Percentiles rank a stretch among this genome's conserved stretches.
phyloP scores from a whole-genome alignment of 2,888 invertebrate species.

The Cerastoderma edule region DNA sequence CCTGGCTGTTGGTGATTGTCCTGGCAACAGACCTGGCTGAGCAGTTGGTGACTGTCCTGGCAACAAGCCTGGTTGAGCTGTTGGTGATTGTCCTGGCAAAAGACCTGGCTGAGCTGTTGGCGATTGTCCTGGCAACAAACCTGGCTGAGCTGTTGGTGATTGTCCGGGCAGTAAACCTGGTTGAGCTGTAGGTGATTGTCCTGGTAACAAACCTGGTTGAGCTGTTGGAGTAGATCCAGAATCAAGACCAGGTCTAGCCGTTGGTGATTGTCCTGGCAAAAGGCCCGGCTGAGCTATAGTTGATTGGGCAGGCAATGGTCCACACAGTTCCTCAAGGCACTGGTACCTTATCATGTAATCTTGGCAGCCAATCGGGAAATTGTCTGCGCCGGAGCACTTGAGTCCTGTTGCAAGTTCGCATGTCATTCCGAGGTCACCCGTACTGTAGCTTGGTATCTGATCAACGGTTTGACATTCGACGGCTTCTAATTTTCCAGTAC shows the following conservation, averaged over 20 bases:
- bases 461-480: no score
- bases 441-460: constrained; percentile 64
- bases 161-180: constrained; percentile 24
- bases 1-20: constrained; percentile 41
- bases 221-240: constrained; percentile 46
- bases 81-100: constrained; percentile 39
- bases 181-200: constrained; percentile 14
- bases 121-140: constrained; percentile 21
- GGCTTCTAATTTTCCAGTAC: no score
- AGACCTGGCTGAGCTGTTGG: constrained; percentile 53
- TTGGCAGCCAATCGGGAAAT: constrained; percentile 67
- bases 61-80: constrained; percentile 36
- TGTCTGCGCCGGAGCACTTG: constrained; percentile 85
- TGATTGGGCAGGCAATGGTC: no score
- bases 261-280: constrained; percentile 41
- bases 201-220: constrained; percentile 29
- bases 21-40: constrained; percentile 30
- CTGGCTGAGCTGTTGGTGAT: constrained; percentile 53
- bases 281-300: constrained; percentile 42
- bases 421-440: constrained; percentile 67
- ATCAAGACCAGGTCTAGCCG: no score
- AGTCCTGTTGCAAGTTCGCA: no score
- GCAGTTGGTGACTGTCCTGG: constrained; percentile 48
- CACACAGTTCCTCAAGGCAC: constrained; percentile 62
- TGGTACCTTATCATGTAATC: constrained; percentile 81